phyloP scores from a whole-genome alignment of 2,113 vertebrate species.

The Ciconia stormi region DNA sequence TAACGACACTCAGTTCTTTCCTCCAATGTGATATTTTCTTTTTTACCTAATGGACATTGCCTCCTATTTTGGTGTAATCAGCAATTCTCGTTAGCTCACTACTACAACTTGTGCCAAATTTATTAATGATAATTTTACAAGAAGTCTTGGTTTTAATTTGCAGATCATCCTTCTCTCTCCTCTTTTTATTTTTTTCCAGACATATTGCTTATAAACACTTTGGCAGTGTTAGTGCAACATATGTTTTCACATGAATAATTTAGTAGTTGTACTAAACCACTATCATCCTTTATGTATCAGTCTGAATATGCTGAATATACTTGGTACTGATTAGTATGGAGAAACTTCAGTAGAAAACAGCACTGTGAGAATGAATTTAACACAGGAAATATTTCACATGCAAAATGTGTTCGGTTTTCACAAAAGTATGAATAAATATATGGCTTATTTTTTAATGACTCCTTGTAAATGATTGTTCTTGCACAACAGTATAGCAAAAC shows the following conservation, averaged over 20 bases:
- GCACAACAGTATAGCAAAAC: neutral
- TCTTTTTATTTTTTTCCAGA: neutral
- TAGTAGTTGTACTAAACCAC: slow-evolving; percentile 15
- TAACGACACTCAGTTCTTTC: neutral
- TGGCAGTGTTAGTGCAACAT: slow-evolving; percentile 43
- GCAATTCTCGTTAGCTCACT: neutral
- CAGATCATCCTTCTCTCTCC: neutral
- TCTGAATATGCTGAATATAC: neutral
- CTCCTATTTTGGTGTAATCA: neutral
- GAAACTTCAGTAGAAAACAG: neutral
- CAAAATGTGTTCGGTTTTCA: neutral
- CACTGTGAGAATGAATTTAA: neutral
- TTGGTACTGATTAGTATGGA: slow-evolving; percentile 27
- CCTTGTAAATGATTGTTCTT: neutral
- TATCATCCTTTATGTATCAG: neutral
- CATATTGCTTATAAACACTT: slow-evolving; percentile 29
- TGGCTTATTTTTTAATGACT: neutral
- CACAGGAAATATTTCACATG: slow-evolving; percentile 19
- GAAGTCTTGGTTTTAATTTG: neutral
- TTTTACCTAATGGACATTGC: neutral
- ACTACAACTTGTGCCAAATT: neutral
- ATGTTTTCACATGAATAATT: slow-evolving; percentile 57
- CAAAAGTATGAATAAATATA: slow-evolving; percentile 13
- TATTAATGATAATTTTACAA: neutral
- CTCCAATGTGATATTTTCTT: neutral